Evolutionary conservation across 2,113 vertebrate species (phyloP).

Genomic region (Ictalurus punctatus): DNA sequence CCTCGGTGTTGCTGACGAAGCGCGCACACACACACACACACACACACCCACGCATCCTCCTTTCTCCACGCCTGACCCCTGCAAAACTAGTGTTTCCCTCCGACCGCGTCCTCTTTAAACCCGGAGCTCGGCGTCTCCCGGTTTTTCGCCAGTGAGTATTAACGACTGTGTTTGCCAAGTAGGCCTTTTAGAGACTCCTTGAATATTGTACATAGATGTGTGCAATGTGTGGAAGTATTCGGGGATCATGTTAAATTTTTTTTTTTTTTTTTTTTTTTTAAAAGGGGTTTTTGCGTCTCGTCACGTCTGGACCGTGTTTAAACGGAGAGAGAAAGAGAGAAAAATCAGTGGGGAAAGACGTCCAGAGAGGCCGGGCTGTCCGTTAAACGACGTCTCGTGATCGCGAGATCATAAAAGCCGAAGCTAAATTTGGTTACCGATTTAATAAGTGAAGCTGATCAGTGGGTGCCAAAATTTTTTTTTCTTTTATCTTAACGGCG

Average conservation of each 20-base stretch:
- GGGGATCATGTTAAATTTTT: constrained; percentile 18
- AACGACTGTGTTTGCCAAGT: constrained; percentile 47
- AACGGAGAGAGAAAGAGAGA: background rate
- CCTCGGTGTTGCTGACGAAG: background rate
- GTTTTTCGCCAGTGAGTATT: constrained; percentile 43
- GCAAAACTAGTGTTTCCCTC: constrained; percentile 30
- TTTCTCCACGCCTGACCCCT: constrained; percentile 2
- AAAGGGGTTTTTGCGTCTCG: background rate
- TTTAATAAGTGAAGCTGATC: background rate
- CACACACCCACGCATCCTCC: background rate
- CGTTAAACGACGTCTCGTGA: background rate
- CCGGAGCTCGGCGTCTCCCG: background rate
- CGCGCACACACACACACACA: background rate
- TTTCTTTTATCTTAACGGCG: too few relatives aligned
- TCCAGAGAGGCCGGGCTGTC: constrained; percentile 1
- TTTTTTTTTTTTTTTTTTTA: constrained; percentile 6
- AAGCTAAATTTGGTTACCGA: background rate
- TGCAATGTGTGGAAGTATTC: constrained; percentile 48
- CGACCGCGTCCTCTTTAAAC: background rate
- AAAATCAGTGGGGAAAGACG: background rate
- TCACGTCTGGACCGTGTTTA: constrained; percentile 24
- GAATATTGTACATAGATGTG: constrained; percentile 45
- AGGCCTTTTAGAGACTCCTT: constrained; percentile 41
- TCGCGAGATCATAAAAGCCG: background rate
- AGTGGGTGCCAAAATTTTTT: background rate